Evolutionary conservation across 2,797 vertebrate species (phyloP), one percentile per base, ranked within the genome.

Genomic region (Argentina silus): DNA sequence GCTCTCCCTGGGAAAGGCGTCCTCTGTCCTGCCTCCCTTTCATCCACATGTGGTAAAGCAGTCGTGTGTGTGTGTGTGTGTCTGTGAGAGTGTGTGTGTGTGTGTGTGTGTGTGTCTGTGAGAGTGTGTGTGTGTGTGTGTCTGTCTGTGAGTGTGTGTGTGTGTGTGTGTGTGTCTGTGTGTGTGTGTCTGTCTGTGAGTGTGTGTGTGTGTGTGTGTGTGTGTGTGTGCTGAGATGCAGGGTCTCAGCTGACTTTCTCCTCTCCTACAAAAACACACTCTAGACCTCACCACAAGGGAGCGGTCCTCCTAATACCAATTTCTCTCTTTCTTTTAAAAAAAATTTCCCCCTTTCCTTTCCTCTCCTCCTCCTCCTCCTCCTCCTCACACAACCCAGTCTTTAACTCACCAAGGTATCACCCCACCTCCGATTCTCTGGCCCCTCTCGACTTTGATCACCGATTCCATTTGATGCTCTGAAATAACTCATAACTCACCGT

Each of bases 391-490:
- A 7, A 36, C 23, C 9, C 27, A 80, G 85, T 87, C 72, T 36
- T 36, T 36, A 1, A 36, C 27, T 36, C 27, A 36, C 27, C 27
- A 36, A 86, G 86, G 83, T 86, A 82, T 79, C 78, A 65, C 70
- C 70, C 76, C 83, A 89, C 87, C 86, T 89, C 83, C 81, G 82
- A 84, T 14, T 21, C 21, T 43, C 8, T 10, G 21, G 6, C 14
- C 19, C 10, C 14, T 15, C 48, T 53, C 48, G 68, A 76, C 92
- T 93, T 93, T 93, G 89, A 93, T 92, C 87, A 90, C 84, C 51
- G 77, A 93, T 92, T 92, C 91, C 79, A 90, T 93, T 93, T 94
- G 91, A 93, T 91, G 86, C 85, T 78, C 84, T 74, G 88, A 90
- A 92, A 91, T 90, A 88, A 83, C 89, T 89, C 81, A 82, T n/a